phyloP scores from a whole-genome alignment of 2,888 invertebrate species.

The Nomada ferruginata region DNA sequence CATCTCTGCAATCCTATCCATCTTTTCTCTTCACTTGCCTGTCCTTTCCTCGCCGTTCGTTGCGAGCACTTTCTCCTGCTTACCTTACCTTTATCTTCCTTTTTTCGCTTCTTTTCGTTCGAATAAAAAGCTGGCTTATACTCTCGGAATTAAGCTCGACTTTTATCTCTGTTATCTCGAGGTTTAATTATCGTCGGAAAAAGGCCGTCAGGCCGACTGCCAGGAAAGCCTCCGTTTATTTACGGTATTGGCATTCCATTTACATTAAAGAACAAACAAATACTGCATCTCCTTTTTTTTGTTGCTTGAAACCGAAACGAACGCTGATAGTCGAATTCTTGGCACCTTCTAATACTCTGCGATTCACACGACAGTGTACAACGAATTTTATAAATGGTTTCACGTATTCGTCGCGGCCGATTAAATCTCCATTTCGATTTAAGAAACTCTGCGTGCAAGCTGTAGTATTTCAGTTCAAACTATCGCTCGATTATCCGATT shows the following conservation, averaged over 20 bases:
- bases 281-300: background rate
- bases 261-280: background rate
- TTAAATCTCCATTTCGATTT: background rate
- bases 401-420: too few relatives aligned
- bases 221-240: background rate
- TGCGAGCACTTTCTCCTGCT: background rate
- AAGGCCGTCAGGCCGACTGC: background rate
- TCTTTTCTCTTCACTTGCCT: background rate
- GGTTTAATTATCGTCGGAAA: conserved; percentile 38
- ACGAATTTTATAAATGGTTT: background rate
- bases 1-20: background rate
- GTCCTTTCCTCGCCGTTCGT: background rate
- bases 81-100: conserved; percentile 1
- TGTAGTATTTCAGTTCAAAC: background rate
- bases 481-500: background rate
- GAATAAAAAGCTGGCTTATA: conserved; percentile 8
- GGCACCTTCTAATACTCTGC: too few relatives aligned
- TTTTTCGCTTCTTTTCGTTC: background rate
- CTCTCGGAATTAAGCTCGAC: conserved; percentile 35
- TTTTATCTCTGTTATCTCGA: conserved; percentile 27
- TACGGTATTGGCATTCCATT: background rate
- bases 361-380: too few relatives aligned
- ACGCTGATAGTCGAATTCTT: background rate
- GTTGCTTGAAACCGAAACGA: background rate
- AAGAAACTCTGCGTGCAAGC: background rate